Base-by-base conservation (phyloP, 92 coral and sea anemone genomes). In the Anthopleura xanthogrammica region DNA sequence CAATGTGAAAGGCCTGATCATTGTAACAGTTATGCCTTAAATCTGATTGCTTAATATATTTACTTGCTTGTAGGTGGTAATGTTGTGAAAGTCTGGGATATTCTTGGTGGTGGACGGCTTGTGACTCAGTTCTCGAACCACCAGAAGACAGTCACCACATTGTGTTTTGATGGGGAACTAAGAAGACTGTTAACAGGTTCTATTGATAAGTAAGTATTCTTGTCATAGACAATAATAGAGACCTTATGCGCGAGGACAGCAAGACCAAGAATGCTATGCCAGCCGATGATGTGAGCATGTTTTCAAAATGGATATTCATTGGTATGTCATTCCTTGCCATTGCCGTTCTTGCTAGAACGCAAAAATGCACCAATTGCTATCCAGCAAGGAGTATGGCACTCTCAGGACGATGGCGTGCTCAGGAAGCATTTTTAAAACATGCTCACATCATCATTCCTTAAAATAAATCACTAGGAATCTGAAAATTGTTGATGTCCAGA, bases 121-220 rank as follows among this genome's bases (percentile, higher is more conserved):
- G 74, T 96, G 41, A 92, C 99, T 12, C 92, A 93, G 54, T 94
- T 96, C 84, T 94, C 99, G 55, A 96, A 96, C 85, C 99, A 96
- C 82, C 99, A 94, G 85, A 96, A 96, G 87, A 96, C 99, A 5
- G 91, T 96, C 72, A 96, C 99, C 77, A 88, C 98, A 41, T 87
- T 96, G 1, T 96, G 98, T 72, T 92, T 96, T 87, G 99, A 96
- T 94, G 99, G 99, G 20, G 91, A 90, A 75, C 85, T 80, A 39
- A 82, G 80, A 58, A 85, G 96, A 77, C 93, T 96, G 7, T 79
- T 96, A 65, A 94, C 99, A 54, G 99, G 93, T n/a, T 96, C 99
- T 29, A 87, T 94, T 68, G 99, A 96, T 72, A 92, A 97, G 98
- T 95, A 79, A 75, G 91, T 20, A 54, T 54, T 14, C 50, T 14